These are phyloP conservation scores for Erpornis zantholeuca DNA, from an alignment of 2,113 vertebrate genomes.

Conservation along the genomic window DNA sequence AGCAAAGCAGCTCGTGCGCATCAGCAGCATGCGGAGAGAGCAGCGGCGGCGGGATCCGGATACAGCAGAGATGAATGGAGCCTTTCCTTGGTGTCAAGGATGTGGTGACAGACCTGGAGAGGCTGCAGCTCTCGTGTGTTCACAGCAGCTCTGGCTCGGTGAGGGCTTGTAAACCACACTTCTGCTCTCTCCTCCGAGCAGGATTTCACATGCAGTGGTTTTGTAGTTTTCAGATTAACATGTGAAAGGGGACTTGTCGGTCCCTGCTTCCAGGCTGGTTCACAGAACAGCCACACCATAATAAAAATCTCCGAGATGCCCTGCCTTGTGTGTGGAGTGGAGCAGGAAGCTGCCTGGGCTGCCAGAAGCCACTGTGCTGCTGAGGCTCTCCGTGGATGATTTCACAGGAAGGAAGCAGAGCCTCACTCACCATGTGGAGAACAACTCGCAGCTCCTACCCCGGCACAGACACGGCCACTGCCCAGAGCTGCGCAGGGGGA, in stretches of 20 bases:
- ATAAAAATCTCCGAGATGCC: neutral
- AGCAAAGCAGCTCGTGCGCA: neutral
- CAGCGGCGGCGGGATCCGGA: neutral
- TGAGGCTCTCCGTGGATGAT: neutral
- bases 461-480: neutral
- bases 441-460: neutral
- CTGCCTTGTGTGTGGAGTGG: rapidly evolving
- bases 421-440: neutral
- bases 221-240: neutral
- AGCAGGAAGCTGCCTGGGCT: neutral
- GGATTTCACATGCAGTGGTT: neutral
- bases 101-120: slow-evolving; percentile 20
- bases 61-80: neutral
- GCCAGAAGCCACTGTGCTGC: neutral
- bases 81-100: neutral
- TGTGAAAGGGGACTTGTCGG: neutral
- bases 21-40: rapidly evolving
- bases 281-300: neutral
- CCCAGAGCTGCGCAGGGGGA: neutral
- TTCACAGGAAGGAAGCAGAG: slow-evolving; percentile 30
- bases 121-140: neutral
- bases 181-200: neutral
- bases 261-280: neutral
- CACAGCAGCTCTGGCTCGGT: neutral
- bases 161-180: neutral